These are phyloP conservation scores for Sterrhoptilus dennistouni DNA, from an alignment of 2,113 vertebrate species.

Conservation along the genomic window DNA sequence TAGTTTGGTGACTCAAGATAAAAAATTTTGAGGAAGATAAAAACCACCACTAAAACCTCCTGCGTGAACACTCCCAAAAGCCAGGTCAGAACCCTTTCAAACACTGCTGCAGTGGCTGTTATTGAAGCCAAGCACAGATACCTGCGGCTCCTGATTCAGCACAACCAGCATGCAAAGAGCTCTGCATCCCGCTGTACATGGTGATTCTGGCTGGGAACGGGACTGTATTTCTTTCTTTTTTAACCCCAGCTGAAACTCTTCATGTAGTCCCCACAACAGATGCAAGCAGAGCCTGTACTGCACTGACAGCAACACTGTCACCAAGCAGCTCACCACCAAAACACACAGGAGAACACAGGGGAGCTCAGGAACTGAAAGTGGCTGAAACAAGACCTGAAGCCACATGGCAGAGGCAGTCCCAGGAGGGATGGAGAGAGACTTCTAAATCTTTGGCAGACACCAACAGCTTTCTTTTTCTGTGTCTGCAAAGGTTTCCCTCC, in stretches of 20 bases:
- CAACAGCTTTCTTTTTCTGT: background rate
- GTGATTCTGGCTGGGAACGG: background rate
- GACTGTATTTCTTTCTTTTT: background rate
- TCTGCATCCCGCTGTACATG: accelerated
- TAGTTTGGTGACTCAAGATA: background rate
- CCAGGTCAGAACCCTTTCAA: background rate
- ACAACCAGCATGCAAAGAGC: background rate
- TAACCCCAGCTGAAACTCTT: background rate
- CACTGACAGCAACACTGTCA: accelerated
- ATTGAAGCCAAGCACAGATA: background rate
- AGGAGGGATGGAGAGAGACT: background rate
- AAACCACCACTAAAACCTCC: background rate
- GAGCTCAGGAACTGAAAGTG: background rate
- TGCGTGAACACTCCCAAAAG: background rate
- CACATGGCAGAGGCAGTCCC: background rate
- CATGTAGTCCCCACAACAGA: background rate
- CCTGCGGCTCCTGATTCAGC: background rate
- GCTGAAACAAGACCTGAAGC: background rate
- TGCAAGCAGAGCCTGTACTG: accelerated
- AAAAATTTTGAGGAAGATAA: background rate
- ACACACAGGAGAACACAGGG: background rate
- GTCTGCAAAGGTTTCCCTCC: background rate
- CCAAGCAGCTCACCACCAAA: background rate
- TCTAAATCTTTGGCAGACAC: background rate
- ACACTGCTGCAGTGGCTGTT: background rate